These are phyloP conservation scores for Maylandia zebra DNA, from an alignment of 2,113 vertebrate genomes.

Conservation along the genomic window DNA sequence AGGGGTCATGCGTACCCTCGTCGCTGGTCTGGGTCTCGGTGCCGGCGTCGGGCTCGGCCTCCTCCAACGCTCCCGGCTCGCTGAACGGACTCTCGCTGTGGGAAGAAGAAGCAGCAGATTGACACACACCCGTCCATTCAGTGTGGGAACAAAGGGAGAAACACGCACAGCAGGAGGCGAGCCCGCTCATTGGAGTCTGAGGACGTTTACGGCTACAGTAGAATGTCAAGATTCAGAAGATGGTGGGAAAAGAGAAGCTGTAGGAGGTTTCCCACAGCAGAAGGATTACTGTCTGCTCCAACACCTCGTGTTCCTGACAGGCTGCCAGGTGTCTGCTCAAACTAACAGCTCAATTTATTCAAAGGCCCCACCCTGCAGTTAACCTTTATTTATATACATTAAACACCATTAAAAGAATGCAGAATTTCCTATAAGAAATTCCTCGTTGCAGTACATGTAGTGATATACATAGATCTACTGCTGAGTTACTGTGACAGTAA, in stretches of 20 bases:
- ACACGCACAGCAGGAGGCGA: not conserved
- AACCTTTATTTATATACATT: not conserved
- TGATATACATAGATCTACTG: not conserved
- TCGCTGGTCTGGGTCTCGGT: constrained; percentile 95
- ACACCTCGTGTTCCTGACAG: not conserved
- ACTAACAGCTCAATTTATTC: not conserved
- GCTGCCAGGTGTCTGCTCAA: not conserved
- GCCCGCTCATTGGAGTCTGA: not conserved
- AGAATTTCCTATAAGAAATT: not conserved
- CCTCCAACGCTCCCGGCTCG: constrained; percentile 89
- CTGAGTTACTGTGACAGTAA: not conserved
- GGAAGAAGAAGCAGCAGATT: not conserved
- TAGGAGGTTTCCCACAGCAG: not conserved
- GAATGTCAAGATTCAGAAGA: not conserved
- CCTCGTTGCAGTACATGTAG: not conserved
- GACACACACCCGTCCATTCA: constrained; percentile 3
- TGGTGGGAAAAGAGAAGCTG: not conserved
- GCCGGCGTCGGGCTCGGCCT: constrained; percentile 88
- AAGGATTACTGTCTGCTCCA: not conserved
- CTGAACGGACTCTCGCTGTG: constrained; percentile 94
- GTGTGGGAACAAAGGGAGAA: constrained; percentile 15
- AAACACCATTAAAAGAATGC: not conserved
- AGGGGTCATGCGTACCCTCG: constrained; percentile 78
- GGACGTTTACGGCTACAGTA: not conserved
- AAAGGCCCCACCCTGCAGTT: not conserved